Conservation (phyloP, 2,888 invertebrate genomes). For the Boloria euphrosyne region DNA sequence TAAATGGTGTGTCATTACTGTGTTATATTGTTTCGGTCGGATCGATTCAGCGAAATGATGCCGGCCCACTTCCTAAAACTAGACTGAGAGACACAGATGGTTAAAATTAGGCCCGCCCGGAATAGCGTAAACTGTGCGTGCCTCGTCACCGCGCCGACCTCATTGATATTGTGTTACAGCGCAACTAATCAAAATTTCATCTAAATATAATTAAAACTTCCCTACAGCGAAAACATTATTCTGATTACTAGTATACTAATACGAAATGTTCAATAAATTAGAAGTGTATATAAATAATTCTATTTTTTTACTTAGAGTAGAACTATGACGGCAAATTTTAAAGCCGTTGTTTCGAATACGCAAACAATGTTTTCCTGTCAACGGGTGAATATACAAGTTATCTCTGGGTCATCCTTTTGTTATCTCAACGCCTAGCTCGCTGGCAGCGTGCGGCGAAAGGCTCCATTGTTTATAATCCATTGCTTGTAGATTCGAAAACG, state of each 20-base stretch:
- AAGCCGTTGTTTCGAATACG: slow-evolving; percentile 38
- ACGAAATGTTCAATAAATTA: neutral
- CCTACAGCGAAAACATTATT: neutral
- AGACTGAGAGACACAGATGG: slow-evolving; percentile 80
- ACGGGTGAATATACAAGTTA: slow-evolving; percentile 72
- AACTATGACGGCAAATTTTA: slow-evolving; percentile 57
- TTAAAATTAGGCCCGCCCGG: slow-evolving; percentile 80
- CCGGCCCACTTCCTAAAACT: slow-evolving; percentile 80
- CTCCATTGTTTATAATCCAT: slow-evolving; percentile 60
- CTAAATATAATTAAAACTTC: neutral
- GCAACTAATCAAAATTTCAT: slow-evolving; percentile 49
- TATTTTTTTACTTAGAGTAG: slow-evolving; percentile 40
- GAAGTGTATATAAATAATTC: neutral
- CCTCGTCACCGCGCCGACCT: slow-evolving; percentile 65
- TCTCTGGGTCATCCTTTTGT: slow-evolving; percentile 76
- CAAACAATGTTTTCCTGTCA: slow-evolving; percentile 77
- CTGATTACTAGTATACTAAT: neutral
- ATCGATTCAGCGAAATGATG: slow-evolving; percentile 66
- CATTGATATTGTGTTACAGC: slow-evolving; percentile 75
- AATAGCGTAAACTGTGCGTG: slow-evolving; percentile 77
- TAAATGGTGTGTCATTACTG: slow-evolving; percentile 11
- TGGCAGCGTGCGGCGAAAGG: slow-evolving; percentile 44
- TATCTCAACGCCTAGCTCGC: slow-evolving; percentile 65
- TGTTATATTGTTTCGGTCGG: slow-evolving; percentile 45
- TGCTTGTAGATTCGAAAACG: slow-evolving; percentile 55